These are phyloP conservation scores for Chrysoperla carnea DNA, from an alignment of 1,140 invertebrate genomes.

Conservation along the genomic window DNA sequence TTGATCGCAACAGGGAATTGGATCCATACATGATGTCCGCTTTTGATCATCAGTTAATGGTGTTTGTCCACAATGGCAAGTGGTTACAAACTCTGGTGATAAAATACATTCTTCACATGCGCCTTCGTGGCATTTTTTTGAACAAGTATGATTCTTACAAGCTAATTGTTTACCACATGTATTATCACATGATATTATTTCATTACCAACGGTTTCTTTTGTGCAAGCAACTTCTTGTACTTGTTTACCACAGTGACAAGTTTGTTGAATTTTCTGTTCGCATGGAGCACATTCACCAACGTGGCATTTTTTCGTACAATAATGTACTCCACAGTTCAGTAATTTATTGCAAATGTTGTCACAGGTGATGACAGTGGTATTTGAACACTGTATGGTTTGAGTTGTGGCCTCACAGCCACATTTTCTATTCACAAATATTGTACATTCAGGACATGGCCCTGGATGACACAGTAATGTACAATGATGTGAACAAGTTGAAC, in stretches of 20 bases:
- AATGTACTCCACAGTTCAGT: slow-evolving; percentile 56
- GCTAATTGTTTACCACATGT: slow-evolving; percentile 45
- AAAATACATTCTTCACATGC: slow-evolving; percentile 41
- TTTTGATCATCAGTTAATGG: slow-evolving; percentile 21
- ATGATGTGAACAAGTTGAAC: slow-evolving; percentile 50
- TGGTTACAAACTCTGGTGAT: slow-evolving; percentile 40
- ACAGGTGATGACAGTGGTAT: slow-evolving; percentile 50
- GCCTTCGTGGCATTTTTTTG: slow-evolving; percentile 49
- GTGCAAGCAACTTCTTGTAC: slow-evolving; percentile 34
- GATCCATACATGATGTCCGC: slow-evolving; percentile 59
- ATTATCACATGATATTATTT: slow-evolving; percentile 42
- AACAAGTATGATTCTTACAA: slow-evolving; percentile 66
- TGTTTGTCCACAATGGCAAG: slow-evolving; percentile 77
- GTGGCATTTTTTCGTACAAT: slow-evolving; percentile 61
- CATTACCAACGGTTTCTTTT: slow-evolving; percentile 19
- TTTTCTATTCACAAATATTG: slow-evolving; percentile 34
- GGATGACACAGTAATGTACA: slow-evolving; percentile 86
- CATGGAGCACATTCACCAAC: slow-evolving; percentile 55
- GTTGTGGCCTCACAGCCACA: slow-evolving; percentile 58
- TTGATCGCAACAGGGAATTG: slow-evolving; percentile 69
- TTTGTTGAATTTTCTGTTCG: slow-evolving; percentile 32
- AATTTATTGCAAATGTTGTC: slow-evolving; percentile 46
- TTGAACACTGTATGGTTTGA: slow-evolving; percentile 50
- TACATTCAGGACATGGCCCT: slow-evolving; percentile 69
- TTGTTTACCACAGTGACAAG: slow-evolving; percentile 18